Evolutionary conservation across 2,797 vertebrate genomes (phyloP), one percentile per base, ranked within the genome.

Genomic region (Brachymystax lenok): DNA sequence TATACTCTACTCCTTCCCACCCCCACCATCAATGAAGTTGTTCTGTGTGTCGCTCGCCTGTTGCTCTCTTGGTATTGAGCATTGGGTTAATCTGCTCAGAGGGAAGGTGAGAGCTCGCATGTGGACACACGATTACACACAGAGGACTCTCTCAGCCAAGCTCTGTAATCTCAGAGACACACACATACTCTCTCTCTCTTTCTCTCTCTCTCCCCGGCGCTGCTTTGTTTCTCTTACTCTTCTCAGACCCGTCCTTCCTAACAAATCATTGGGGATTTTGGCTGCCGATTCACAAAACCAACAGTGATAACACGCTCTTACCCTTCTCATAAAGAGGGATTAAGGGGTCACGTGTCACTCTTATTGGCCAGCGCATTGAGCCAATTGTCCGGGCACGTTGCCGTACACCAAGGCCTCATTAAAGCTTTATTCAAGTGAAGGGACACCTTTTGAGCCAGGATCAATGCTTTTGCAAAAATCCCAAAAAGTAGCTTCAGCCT

Each of bases 291-390:
- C 95, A 96, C 91, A 95, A 97, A 98, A 96, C 94, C 93, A 95
- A 95, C 95, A 96, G 94, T 94, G 92, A 96, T 10, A 46, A 46
- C 95, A 94, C 90, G 93, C 94, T 94, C 95, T 95, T 94, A 92
- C 92, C 92, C 93, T 92, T 92, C 94, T 93, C 93, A 95, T 93
- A 96, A 96, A 96, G 95, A 93, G 91, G 95, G 96, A 97, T 99
- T 97, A 97, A 92, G 90, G 92, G 95, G 94, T 95, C 95, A 96
- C 92, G 91, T 97, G 96, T 95, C 93, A 91, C 91, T 95, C 93
- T 96, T 94, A 97, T 97, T 96, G 94, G 95, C 92, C 94, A 90
- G 91, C 93, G 94, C 95, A 95, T 95, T 97, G 95, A 97, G 95
- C 95, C 94, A 94, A 96, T 96, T 97, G 95, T 94, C 94, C 91